These are phyloP conservation scores for Hydra vulgaris DNA, from an alignment of 30 jellyfish, hydroid and myxozoan species.

Conservation along the genomic window DNA sequence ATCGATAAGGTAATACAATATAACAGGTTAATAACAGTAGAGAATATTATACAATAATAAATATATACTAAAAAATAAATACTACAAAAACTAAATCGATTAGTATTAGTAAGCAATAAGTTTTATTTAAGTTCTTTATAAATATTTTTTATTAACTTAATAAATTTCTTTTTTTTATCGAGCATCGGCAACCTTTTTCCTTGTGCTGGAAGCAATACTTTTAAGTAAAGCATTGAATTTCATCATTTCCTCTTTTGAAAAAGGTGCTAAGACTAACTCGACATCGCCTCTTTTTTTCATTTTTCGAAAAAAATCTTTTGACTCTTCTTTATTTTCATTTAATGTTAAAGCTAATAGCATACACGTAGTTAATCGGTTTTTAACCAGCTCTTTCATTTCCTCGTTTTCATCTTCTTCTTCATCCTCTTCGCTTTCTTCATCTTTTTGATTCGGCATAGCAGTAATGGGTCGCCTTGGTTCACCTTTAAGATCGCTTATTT, in stretches of 20 bases:
- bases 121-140: too few species aligned
- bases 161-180: too few species aligned
- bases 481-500: constrained; percentile 18
- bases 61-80: too few species aligned
- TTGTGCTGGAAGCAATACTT: neutral
- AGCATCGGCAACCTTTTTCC: constrained; percentile 1
- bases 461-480: constrained; percentile 25
- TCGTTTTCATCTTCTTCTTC: constrained; percentile 26
- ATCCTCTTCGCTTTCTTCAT: constrained; percentile 16
- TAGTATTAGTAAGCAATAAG: too few species aligned
- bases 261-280: constrained; percentile 13
- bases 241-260: constrained; percentile 11
- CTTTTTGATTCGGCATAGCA: constrained; percentile 7
- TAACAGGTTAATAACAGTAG: too few species aligned
- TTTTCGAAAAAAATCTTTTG: constrained; percentile 21
- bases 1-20: too few species aligned
- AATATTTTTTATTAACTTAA: too few species aligned
- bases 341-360: constrained; percentile 23
- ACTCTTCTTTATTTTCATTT: constrained; percentile 1
- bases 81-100: too few species aligned
- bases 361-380: constrained; percentile 22
- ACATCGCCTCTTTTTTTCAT: neutral
- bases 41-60: too few species aligned
- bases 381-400: constrained; percentile 23
- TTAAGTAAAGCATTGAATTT: constrained; percentile 8